A percentile compares a stretch with the other conserved stretches of the same genome.
These are phyloP conservation scores for Antennarius maculatus DNA, from an alignment of 2,797 vertebrate species.

Conservation along the genomic window DNA sequence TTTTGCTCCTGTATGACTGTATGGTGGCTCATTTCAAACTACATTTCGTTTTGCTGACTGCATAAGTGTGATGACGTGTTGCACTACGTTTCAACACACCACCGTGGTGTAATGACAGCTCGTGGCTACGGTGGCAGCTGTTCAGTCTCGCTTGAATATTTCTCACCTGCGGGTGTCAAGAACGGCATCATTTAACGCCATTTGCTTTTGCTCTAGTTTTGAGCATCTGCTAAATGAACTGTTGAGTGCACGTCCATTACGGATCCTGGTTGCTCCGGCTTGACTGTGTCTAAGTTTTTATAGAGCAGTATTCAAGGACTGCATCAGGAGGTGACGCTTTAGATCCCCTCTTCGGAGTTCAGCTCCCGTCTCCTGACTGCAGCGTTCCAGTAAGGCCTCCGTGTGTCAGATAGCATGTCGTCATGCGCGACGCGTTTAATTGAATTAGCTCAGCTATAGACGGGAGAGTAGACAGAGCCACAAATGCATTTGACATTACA, in stretches of 20 bases:
- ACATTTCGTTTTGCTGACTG: no score
- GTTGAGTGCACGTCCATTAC: neutral
- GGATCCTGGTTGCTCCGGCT: neutral
- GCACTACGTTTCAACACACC: no score
- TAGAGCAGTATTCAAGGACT: neutral
- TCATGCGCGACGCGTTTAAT: conserved; percentile 51
- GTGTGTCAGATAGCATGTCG: conserved; percentile 35
- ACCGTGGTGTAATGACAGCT: neutral
- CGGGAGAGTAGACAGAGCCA: conserved; percentile 33
- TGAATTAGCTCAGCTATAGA: conserved; percentile 55
- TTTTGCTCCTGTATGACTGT: no score
- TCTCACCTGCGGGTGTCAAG: neutral
- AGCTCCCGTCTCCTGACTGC: conserved; percentile 8
- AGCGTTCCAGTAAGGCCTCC: conserved; percentile 11
- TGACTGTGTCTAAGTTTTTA: neutral
- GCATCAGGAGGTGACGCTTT: neutral
- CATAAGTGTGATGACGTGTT: no score
- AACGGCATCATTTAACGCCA: neutral
- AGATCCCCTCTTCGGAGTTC: neutral
- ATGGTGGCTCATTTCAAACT: neutral
- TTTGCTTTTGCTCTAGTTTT: neutral
- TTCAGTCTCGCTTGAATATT: no score
- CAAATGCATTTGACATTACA: conserved; percentile 52
- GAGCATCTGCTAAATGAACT: conserved; percentile 1
- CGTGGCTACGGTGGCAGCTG: neutral